A percentile compares a stretch with the other conserved stretches of the same genome.
phyloP scores from a whole-genome alignment of 2,888 invertebrate species.

The Proisotoma minuta region DNA sequence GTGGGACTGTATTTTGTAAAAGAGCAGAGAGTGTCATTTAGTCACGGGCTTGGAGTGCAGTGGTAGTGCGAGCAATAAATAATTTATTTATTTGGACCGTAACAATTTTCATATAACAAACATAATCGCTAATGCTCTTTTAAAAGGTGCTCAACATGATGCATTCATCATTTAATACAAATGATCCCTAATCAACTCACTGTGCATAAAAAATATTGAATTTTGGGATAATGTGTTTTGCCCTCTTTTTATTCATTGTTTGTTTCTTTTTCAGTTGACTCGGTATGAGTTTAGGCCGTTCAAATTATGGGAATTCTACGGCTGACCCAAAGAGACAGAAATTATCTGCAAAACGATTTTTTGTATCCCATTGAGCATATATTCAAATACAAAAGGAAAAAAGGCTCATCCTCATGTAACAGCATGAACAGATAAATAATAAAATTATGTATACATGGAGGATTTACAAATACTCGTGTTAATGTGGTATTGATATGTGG shows the following conservation, averaged over 20 bases:
- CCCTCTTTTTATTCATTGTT: neutral
- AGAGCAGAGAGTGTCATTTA: slow-evolving; percentile 18
- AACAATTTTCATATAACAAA: slow-evolving; percentile 19
- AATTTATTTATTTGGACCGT: slow-evolving; percentile 28
- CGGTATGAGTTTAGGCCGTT: too few species aligned
- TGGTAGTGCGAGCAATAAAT: slow-evolving; percentile 11
- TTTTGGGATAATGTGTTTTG: neutral
- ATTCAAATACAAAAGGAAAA: neutral
- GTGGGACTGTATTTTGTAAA: slow-evolving; percentile 10
- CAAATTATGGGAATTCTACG: too few species aligned
- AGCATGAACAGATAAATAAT: neutral
- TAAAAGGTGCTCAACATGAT: neutral
- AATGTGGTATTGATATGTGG: too few species aligned
- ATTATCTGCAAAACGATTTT: slow-evolving; percentile 1
- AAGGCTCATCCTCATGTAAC: slow-evolving; percentile 3
- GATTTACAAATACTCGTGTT: too few species aligned
- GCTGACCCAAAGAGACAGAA: neutral
- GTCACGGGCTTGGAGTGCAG: slow-evolving; percentile 24
- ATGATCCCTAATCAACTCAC: neutral
- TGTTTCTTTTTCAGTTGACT: too few species aligned
- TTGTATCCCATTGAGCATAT: neutral
- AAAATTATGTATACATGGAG: slow-evolving; percentile 2
- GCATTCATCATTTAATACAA: neutral
- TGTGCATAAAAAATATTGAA: neutral
- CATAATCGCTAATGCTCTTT: slow-evolving; percentile 5